These are phyloP conservation scores for Ischnura elegans DNA, from an alignment of 2,888 invertebrate species.

Conservation along the genomic window DNA sequence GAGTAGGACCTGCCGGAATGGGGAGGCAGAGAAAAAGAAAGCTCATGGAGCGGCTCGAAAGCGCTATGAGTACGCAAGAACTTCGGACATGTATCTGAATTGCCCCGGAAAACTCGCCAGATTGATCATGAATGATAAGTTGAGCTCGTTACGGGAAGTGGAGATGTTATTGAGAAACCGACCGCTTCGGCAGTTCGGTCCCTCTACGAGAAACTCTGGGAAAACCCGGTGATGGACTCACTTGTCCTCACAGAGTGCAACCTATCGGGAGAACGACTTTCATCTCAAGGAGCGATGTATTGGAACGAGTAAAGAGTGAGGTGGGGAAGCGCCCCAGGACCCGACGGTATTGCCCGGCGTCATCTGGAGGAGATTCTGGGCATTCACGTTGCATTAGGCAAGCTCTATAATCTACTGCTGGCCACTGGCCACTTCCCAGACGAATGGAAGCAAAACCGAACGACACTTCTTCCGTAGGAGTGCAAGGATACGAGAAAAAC, in stretches of 20 bases:
- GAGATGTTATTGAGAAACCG: not conserved
- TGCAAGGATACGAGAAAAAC: no score
- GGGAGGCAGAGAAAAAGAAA: not conserved
- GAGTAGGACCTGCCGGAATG: not conserved
- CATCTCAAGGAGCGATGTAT: not conserved
- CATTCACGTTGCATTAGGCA: not conserved
- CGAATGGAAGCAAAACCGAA: constrained; percentile 73
- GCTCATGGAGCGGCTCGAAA: not conserved
- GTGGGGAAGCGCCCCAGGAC: not conserved
- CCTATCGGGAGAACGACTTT: not conserved
- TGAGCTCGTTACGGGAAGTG: not conserved
- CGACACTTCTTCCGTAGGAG: constrained; percentile 74
- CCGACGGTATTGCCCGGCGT: not conserved
- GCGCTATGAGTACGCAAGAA: not conserved
- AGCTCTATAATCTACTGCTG: not conserved
- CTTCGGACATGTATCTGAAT: not conserved
- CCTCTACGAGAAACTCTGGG: not conserved
- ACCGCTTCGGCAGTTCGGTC: not conserved
- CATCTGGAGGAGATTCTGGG: not conserved
- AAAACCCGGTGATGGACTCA: not conserved
- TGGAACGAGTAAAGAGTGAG: accelerated
- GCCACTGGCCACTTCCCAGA: not conserved
- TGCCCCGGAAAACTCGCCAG: not conserved
- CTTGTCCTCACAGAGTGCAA: not conserved
- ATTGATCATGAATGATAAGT: not conserved